These are phyloP conservation scores for Macropus fuliginosus DNA, from an alignment of 2,797 vertebrate genomes.

Conservation along the genomic window DNA sequence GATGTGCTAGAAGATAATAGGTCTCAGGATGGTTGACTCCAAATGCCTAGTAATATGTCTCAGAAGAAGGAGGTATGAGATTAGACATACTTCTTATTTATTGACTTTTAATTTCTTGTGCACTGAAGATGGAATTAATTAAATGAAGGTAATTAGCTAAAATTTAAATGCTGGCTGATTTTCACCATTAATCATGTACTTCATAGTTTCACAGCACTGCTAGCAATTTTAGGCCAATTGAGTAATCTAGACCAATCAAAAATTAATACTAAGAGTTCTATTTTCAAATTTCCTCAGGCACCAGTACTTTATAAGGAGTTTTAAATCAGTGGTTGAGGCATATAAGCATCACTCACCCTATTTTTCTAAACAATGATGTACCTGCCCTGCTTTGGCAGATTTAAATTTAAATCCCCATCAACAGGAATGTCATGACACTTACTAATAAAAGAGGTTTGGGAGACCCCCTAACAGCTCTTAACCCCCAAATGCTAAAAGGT, in stretches of 20 bases:
- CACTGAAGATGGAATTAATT: constrained; percentile 3
- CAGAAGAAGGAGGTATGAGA: background rate
- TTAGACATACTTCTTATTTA: background rate
- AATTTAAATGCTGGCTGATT: constrained; percentile 11
- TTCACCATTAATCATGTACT: background rate
- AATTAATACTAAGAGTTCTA: background rate
- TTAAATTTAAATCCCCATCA: background rate
- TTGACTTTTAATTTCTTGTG: background rate
- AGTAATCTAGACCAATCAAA: background rate
- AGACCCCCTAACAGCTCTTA: background rate
- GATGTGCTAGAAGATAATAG: background rate
- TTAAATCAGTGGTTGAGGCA: background rate
- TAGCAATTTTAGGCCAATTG: background rate
- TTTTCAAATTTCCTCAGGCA: constrained; percentile 23
- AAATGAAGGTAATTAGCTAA: background rate
- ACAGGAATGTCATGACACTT: background rate
- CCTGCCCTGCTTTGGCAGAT: background rate
- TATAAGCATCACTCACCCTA: background rate
- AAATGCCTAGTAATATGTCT: fast-evolving
- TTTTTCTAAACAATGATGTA: constrained; percentile 32
- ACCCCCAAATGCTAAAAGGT: constrained; percentile 1
- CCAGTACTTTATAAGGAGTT: background rate
- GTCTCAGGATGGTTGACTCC: background rate
- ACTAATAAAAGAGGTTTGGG: background rate
- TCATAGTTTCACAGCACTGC: background rate